Evolutionary conservation across 2,797 vertebrate species (phyloP).

Genomic region (Periophthalmus magnuspinnatus): DNA sequence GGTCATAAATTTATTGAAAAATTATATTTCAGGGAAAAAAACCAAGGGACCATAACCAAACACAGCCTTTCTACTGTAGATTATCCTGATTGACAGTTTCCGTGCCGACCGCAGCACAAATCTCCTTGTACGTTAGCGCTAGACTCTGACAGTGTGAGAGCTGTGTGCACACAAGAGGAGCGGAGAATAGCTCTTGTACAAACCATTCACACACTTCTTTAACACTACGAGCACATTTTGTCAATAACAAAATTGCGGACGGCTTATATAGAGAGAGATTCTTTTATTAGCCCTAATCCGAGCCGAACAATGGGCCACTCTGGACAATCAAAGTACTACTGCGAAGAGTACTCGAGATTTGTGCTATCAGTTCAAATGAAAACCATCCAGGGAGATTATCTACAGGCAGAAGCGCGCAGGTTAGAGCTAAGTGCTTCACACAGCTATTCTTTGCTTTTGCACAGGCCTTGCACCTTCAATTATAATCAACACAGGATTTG

Average conservation of each 20-base stretch:
- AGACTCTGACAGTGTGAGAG: constrained; percentile 6
- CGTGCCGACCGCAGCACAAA: constrained; percentile 9
- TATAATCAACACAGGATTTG: background rate
- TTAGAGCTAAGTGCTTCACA: background rate
- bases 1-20: too few species aligned
- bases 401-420: constrained; percentile 40
- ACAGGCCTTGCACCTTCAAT: constrained; percentile 7
- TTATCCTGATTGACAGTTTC: constrained; percentile 7
- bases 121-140: background rate
- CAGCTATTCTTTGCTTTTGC: background rate
- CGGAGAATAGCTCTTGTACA: constrained; percentile 45
- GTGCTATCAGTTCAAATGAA: constrained; percentile 61
- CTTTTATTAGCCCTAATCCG: constrained; percentile 65
- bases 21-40: background rate
- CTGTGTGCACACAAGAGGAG: constrained; percentile 25
- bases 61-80: background rate
- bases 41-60: background rate
- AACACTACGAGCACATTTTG: constrained; percentile 59
- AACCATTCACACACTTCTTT: constrained; percentile 58
- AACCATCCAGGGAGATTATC: constrained; percentile 57
- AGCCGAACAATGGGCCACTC: constrained; percentile 73
- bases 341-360: constrained; percentile 63
- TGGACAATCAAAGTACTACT: constrained; percentile 73
- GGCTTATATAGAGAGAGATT: constrained; percentile 52
- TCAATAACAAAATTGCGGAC: constrained; percentile 63